Percentiles rank a stretch among this genome's conserved stretches.
Evolutionary conservation across 2,797 vertebrate species (phyloP).

Genomic region (Protosalanx chinensis): DNA sequence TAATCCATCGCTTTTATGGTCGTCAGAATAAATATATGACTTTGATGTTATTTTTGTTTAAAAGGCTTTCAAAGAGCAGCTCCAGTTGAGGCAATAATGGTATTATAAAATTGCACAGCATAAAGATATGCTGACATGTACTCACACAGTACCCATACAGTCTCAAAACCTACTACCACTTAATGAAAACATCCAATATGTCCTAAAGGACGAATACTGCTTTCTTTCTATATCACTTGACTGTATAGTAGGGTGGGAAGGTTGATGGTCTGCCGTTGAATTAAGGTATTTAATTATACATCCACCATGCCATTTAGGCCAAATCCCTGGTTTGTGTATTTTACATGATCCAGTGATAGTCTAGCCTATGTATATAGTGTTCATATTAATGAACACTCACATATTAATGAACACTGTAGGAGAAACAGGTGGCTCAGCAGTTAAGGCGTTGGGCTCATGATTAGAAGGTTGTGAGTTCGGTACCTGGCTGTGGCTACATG

Average conservation of each 20-base stretch:
- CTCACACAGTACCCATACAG: no score
- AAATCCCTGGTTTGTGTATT: slow-evolving; percentile 22
- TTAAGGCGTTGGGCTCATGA: no score
- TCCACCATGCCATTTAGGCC: slow-evolving; percentile 28
- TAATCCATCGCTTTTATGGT: background rate
- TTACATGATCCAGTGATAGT: slow-evolving; percentile 1
- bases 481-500: no score
- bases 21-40: background rate
- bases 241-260: background rate
- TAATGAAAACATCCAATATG: background rate
- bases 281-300: slow-evolving; percentile 38
- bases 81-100: background rate
- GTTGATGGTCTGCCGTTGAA: slow-evolving; percentile 20
- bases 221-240: background rate
- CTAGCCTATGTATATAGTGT: background rate
- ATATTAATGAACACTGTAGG: no score
- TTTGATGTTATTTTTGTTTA: background rate
- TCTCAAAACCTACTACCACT: no score
- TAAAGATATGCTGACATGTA: background rate
- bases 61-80: background rate
- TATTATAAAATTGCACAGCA: background rate
- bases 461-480: no score
- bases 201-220: background rate
- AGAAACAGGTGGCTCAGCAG: no score
- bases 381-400: background rate